These are phyloP conservation scores for Varecia variegata DNA, from an alignment of 2,797 vertebrate genomes.

Conservation along the genomic window DNA sequence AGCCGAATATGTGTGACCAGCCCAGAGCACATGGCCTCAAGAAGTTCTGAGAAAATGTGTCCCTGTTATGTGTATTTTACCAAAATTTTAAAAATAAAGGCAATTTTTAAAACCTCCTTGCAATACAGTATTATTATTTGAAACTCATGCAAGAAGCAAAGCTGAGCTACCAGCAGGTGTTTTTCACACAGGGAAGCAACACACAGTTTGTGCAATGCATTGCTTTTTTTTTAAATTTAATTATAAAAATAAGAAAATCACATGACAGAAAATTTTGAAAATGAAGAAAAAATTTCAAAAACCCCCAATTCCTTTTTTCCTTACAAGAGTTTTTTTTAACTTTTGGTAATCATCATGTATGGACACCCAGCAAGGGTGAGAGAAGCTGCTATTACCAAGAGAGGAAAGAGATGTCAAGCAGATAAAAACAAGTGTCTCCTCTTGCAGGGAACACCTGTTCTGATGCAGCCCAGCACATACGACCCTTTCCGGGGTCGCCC, in stretches of 20 bases:
- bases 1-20: not conserved
- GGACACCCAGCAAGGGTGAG: not conserved
- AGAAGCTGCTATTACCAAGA: not conserved
- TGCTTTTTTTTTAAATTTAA: slow-evolving; percentile 23
- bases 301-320: not conserved
- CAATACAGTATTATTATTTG: not conserved
- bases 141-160: not conserved
- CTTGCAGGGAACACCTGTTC: not conserved
- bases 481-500: not conserved
- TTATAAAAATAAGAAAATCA: slow-evolving; percentile 22
- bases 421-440: not conserved
- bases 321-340: not conserved
- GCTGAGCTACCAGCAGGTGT: not conserved
- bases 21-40: not conserved
- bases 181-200: not conserved
- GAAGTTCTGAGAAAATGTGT: not conserved
- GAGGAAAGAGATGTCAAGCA: not conserved
- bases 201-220: not conserved
- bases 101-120: not conserved
- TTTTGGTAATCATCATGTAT: not conserved
- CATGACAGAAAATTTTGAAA: not conserved
- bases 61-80: not conserved
- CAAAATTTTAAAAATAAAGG: not conserved
- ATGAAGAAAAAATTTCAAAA: not conserved
- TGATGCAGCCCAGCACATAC: too few species aligned